Conservation (phyloP, 2,113 vertebrate genomes). For the Amphilophus citrinellus region DNA sequence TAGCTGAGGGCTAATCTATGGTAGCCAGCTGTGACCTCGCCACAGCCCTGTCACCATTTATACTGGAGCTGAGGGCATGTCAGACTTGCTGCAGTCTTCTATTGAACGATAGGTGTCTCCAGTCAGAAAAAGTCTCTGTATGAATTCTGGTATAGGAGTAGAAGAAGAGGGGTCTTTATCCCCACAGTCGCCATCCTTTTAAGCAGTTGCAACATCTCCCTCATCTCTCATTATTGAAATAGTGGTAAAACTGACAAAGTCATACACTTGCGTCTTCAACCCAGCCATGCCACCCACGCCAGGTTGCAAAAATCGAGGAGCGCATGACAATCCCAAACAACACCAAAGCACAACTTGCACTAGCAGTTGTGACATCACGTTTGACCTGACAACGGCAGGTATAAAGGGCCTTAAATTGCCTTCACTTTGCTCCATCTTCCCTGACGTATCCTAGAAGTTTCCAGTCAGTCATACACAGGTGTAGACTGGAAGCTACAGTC, state of each 20-base stretch:
- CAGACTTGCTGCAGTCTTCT: background rate
- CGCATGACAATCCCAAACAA: background rate
- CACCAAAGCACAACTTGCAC: too few species aligned
- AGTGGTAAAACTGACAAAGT: background rate
- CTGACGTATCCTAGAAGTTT: accelerated
- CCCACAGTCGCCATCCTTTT: background rate
- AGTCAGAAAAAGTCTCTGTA: background rate
- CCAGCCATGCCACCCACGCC: too few species aligned
- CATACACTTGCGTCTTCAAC: too few species aligned
- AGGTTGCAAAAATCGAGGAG: background rate
- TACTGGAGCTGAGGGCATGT: background rate
- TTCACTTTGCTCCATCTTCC: too few species aligned
- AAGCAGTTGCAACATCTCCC: background rate
- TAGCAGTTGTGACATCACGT: too few species aligned
- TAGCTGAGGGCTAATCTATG: background rate
- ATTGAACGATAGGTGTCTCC: accelerated
- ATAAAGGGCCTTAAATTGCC: too few species aligned
- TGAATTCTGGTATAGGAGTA: background rate
- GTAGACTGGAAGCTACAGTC: background rate
- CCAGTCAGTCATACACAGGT: background rate
- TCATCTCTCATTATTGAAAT: background rate
- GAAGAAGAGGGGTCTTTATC: background rate
- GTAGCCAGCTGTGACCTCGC: background rate
- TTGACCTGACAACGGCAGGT: too few species aligned
- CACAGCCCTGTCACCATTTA: background rate